Base-by-base conservation (phyloP, 2,888 invertebrate species). In the Brachypalpus laphriformis region DNA sequence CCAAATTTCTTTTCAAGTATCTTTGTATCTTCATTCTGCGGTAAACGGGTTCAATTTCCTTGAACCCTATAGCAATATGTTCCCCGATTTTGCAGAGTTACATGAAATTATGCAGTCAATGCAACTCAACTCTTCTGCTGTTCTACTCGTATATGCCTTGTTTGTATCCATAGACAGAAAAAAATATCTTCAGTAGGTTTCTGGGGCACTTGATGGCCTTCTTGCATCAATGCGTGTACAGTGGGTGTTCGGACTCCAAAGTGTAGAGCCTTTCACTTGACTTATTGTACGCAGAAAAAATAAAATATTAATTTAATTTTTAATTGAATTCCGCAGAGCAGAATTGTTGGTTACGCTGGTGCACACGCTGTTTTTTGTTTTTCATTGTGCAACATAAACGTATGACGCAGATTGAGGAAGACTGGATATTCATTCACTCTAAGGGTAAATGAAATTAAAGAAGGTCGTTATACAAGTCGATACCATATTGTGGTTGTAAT, bases 141-240 rank as follows among this genome's bases (percentile, higher is more conserved):
- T 25, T 49, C 56, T 57, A 22, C n/a, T n/a, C 47, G 18, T 25
- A 25, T 14, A 7, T 56, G 20, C 40, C 72, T 51, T 49, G 59
- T 59, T 61, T 61, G 71, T 16, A 8, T 22, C 20, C 20, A 11
- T 25, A 45, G 42, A 34, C n/a, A 49, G 31, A n/a, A 18, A 7
- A 1, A n/a, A 0, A n/a, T 31, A 37, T 42, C 42, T 56, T 65
- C 45, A 63, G 49, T 82, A 28, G 57, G 75, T 71, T 66, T 76
- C 65, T 71, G 37, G 75, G 71, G 57, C 59, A 71, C 45, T 54
- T 45, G 71, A 34, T 40, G 66, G 51, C 66, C 82, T 82, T 76
- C 76, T 59, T 54, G 65, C 65, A 71, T 54, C 22, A 25, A 54
- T 61, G 76, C 51, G 45, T 42, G 14, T 59, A 45, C 59, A 6